Evolutionary conservation across 2,113 vertebrate genomes (phyloP).

Genomic region (Stigmatopora nigra): DNA sequence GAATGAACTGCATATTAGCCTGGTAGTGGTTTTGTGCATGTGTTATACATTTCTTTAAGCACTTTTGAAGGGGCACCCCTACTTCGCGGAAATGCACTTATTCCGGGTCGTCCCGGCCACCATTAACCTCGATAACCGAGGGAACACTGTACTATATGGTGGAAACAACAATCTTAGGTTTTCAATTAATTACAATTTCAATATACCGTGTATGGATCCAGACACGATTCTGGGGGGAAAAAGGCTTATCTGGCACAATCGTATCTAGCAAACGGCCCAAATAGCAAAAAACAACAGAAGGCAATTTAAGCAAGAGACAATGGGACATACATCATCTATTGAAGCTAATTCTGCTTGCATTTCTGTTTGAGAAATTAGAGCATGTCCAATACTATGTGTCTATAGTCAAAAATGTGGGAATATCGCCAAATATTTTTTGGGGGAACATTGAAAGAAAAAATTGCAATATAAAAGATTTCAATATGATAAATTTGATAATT

Average conservation of each 20-base stretch:
- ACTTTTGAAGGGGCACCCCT: too few species aligned
- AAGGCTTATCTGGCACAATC: slow-evolving; percentile 34
- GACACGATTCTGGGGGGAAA: slow-evolving; percentile 35
- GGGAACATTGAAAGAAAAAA: background rate
- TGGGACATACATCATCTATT: slow-evolving; percentile 66
- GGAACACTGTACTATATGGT: too few species aligned
- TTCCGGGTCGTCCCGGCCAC: too few species aligned
- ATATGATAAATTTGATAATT: background rate
- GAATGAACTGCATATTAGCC: too few species aligned
- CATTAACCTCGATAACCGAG: too few species aligned
- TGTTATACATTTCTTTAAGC: too few species aligned
- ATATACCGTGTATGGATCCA: slow-evolving; percentile 18
- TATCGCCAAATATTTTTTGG: slow-evolving; percentile 3
- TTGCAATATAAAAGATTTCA: background rate
- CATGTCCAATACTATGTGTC: slow-evolving; percentile 21
- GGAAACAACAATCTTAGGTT: slow-evolving; percentile 9
- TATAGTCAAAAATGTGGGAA: slow-evolving; percentile 11
- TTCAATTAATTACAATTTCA: slow-evolving; percentile 14
- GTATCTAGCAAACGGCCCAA: slow-evolving; percentile 48
- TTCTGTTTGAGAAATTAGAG: slow-evolving; percentile 27
- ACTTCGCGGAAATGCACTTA: too few species aligned
- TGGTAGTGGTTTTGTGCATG: too few species aligned
- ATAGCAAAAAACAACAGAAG: slow-evolving; percentile 37
- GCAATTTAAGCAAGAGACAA: slow-evolving; percentile 51
- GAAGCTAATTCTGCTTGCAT: slow-evolving; percentile 28